These are phyloP conservation scores for Oikopleura dioica DNA, from an alignment of 23 tunicate genomes.

Conservation along the genomic window DNA sequence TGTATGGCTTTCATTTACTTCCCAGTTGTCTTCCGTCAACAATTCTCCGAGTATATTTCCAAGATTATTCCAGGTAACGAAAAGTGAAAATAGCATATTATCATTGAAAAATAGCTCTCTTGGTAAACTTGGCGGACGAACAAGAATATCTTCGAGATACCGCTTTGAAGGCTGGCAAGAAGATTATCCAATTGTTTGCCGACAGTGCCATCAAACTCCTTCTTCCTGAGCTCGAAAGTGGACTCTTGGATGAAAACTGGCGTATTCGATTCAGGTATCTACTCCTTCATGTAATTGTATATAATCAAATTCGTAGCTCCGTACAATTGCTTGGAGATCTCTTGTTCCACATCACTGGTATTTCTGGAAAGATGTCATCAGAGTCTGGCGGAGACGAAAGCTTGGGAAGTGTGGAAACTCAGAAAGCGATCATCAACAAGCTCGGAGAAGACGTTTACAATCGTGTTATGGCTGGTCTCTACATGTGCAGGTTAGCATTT, in stretches of 20 bases:
- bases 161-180: slow-evolving; percentile 58
- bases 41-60: slow-evolving; percentile 38
- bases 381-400: slow-evolving; percentile 77
- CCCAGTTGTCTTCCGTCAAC: slow-evolving; percentile 43
- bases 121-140: slow-evolving; percentile 67
- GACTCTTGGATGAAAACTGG: slow-evolving; percentile 89
- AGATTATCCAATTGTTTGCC: slow-evolving; percentile 47
- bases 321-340: slow-evolving; percentile 72
- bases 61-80: slow-evolving; percentile 31
- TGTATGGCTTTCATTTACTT: slow-evolving; percentile 72
- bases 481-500: slow-evolving; percentile 74
- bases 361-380: slow-evolving; percentile 85
- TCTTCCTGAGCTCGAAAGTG: slow-evolving; percentile 51
- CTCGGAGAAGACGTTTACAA: slow-evolving; percentile 54
- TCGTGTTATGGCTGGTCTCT: slow-evolving; percentile 53
- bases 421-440: slow-evolving; percentile 35
- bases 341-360: slow-evolving; percentile 69
- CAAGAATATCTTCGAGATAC: slow-evolving; percentile 61
- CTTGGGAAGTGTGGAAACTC: slow-evolving; percentile 65
- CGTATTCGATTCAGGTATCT: slow-evolving; percentile 21
- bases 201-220: slow-evolving; percentile 38
- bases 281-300: too few species aligned
- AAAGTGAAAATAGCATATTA: too few species aligned
- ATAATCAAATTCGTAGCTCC: too few species aligned
- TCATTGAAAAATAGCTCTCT: too few species aligned